Percentiles rank a stretch among this genome's conserved stretches.
Evolutionary conservation across 1,140 invertebrate species (phyloP).

Genomic region (Hirudo medicinalis): DNA sequence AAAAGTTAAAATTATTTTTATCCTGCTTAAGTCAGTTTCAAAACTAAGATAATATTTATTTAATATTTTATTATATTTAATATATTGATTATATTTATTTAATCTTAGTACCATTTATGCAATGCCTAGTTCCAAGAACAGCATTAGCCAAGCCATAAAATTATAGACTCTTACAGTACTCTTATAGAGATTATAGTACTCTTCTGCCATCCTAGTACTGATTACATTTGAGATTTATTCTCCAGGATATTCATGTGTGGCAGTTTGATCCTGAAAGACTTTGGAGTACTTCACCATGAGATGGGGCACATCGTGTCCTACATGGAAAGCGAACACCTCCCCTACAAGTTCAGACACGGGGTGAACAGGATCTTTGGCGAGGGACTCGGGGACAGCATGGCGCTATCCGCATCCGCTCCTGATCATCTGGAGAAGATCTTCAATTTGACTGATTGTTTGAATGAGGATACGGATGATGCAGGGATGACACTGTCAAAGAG

Average conservation of each 20-base stretch:
- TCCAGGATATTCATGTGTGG: slow-evolving; percentile 41
- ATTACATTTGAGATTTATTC: background rate
- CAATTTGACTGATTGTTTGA: background rate
- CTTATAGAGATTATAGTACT: too few relatives aligned
- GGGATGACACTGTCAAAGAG: background rate
- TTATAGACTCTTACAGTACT: too few relatives aligned
- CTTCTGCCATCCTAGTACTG: too few relatives aligned
- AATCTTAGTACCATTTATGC: too few relatives aligned
- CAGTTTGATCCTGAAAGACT: slow-evolving; percentile 46
- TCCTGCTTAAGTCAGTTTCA: too few relatives aligned
- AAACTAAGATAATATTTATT: too few relatives aligned
- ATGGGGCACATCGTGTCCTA: slow-evolving; percentile 67
- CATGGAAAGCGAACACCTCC: slow-evolving; percentile 55
- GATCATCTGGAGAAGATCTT: background rate
- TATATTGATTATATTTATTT: too few relatives aligned
- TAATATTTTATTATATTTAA: too few relatives aligned
- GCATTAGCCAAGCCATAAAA: too few relatives aligned
- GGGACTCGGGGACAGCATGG: slow-evolving; percentile 77
- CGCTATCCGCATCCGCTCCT: slow-evolving; percentile 66
- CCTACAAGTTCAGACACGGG: slow-evolving; percentile 55
- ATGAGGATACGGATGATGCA: background rate
- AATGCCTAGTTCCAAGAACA: too few relatives aligned
- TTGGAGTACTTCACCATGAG: slow-evolving; percentile 61
- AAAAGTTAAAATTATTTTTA: too few relatives aligned
- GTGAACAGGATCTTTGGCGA: slow-evolving; percentile 72